phyloP scores from a whole-genome alignment of 2,797 vertebrate species.

The Falco rusticolus region DNA sequence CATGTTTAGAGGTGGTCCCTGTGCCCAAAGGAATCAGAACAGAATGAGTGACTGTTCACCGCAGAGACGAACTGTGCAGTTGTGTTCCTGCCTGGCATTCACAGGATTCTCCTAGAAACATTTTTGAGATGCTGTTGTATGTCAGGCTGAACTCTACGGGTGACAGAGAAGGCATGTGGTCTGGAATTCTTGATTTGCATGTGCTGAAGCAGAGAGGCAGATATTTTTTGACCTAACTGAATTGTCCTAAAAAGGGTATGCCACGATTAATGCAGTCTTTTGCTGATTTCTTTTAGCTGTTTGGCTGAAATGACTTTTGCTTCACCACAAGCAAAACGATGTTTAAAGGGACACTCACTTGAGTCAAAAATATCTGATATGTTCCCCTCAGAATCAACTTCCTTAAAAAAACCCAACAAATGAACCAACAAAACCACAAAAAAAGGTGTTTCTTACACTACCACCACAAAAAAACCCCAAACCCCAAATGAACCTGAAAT shows the following conservation, averaged over 20 bases:
- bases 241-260: not conserved
- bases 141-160: not conserved
- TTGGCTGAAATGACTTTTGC: not conserved
- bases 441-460: not conserved
- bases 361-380: not conserved
- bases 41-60: not conserved
- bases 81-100: not conserved
- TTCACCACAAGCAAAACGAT: not conserved
- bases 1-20: not conserved
- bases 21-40: not conserved
- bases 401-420: not conserved
- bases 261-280: not conserved
- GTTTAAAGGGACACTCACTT: not conserved
- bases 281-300: not conserved
- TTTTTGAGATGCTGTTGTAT: not conserved
- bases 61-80: not conserved
- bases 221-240: not conserved
- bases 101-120: not conserved
- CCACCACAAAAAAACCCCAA: accelerated
- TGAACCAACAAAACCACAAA: not conserved
- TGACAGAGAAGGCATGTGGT: not conserved
- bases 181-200: not conserved
- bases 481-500: not conserved
- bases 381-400: not conserved
- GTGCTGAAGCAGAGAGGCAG: not conserved